Evolutionary conservation across 2,888 invertebrate species (phyloP), one percentile per base, ranked within the genome.

Genomic region (Odontocolon sp.): DNA sequence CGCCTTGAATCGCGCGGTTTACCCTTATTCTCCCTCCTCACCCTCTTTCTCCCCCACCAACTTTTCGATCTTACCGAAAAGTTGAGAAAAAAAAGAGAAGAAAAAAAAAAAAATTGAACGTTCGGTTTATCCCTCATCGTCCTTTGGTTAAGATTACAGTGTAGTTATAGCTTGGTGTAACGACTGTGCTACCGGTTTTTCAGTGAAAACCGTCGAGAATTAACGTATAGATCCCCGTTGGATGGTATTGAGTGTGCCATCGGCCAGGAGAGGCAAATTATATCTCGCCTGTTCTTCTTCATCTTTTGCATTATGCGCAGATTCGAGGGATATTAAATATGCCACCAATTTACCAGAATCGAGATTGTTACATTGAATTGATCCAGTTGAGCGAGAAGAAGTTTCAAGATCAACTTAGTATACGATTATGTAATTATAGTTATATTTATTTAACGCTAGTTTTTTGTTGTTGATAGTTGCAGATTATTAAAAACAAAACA

Each of bases 151-250:
- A 56, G 76, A 77, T 68, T 70, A 57, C 70, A 40, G 75, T 67
- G 75, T 57, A 75, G 74, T 74, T 69, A 69, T 70, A 68, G 42
- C 59, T 36, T 56, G 40, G 63, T 63, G 71, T 77, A 77, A 77
- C 77, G 67, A 77, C 68, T 72, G 72, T 42, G 77, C 77, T 77
- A 77, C 77, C 77, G 77, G 77, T 77, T 77, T n/a, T 77, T 64
- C 63, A 77, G 33, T 68, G 42, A 72, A 68, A 68, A 64, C 36
- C 67, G 68, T 23, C 63, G 68, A 50, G 72, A 63, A 68, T 57
- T 68, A 28, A 28, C 8, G n/a, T n/a, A n/a, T n/a, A n/a, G n/a
- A n/a, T n/a, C n/a, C n/a, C n/a, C n/a, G n/a, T n/a, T n/a, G n/a
- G n/a, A n/a, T n/a, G n/a, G n/a, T n/a, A n/a, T n/a, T n/a, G n/a